phyloP scores from a whole-genome alignment of 2,888 invertebrate genomes.

The Drosophila atroscutellata region DNA sequence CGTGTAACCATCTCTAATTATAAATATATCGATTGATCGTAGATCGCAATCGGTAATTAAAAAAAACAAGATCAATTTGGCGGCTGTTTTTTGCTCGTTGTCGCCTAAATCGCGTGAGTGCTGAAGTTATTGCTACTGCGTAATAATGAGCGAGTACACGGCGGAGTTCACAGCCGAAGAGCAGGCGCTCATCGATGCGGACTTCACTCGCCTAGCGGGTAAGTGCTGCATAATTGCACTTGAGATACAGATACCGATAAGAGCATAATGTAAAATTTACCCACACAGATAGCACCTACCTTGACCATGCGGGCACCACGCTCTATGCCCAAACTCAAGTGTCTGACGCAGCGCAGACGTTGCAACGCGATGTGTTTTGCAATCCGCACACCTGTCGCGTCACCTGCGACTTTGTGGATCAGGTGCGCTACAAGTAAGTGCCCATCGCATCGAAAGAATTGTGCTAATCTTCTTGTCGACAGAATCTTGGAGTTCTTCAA shows the following conservation, averaged over 20 bases:
- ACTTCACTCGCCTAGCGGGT: slow-evolving; percentile 75
- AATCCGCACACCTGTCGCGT: slow-evolving; percentile 96
- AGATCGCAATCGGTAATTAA: not conserved
- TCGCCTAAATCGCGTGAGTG: slow-evolving; percentile 16
- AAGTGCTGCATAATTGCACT: slow-evolving; percentile 42
- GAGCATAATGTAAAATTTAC: slow-evolving; percentile 4
- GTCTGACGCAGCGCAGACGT: slow-evolving; percentile 87
- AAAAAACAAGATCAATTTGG: slow-evolving; percentile 18
- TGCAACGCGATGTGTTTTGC: slow-evolving; percentile 91
- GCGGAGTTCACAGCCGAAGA: slow-evolving; percentile 67
- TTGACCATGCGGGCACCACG: slow-evolving; percentile 96
- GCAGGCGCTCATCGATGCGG: slow-evolving; percentile 61
- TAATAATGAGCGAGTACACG: slow-evolving; percentile 40
- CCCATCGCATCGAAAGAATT: no score
- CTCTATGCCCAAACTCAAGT: slow-evolving; percentile 92
- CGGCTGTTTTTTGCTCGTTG: slow-evolving; percentile 16
- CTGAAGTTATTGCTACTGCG: slow-evolving; percentile 1
- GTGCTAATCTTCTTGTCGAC: not conserved
- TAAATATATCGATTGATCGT: slow-evolving; percentile 2
- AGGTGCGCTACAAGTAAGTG: slow-evolving; percentile 90
- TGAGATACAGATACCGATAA: slow-evolving; percentile 15
- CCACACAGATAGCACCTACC: slow-evolving; percentile 89
- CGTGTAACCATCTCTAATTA: not conserved
- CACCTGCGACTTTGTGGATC: slow-evolving; percentile 94
- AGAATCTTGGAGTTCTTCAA: slow-evolving; percentile 94